Base-by-base conservation (phyloP, 2,797 vertebrate species). In the Naso thynnoides region DNA sequence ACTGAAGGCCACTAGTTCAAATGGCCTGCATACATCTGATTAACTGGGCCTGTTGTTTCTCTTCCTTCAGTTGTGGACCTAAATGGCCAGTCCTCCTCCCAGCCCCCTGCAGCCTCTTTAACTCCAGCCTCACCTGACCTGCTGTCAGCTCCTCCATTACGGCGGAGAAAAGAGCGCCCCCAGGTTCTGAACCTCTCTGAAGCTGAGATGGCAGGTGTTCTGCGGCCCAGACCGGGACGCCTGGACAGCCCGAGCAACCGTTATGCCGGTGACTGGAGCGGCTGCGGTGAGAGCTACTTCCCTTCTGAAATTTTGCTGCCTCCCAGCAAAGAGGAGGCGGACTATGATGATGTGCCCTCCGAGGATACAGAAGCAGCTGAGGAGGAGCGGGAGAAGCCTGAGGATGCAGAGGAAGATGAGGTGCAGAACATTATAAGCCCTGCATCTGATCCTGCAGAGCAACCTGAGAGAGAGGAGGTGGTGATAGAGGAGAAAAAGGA, bases 191-290 rank as follows among this genome's bases (percentile, higher is more conserved):
- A 98, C 81, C 91, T 99, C 77, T 95, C 88, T 0, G 41, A 94
- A 6, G 62, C 88, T 0, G 95, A 96, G 66, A 89, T 96, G 69
- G 92, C 86, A 0, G 95, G 96, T 0, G 94, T 98, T 19, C 93
- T 98, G 63, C 94, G 98, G 52, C 95, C 96, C 5, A 93, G 94
- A 64, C 94, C 94, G 0, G 95, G 95, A 0, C 95, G 96, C 1
- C 84, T 99, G 24, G 97, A 99, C 90, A 99, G 98, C 84, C 97
- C 98, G 0, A 99, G 98, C 90, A 99, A 99, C 92, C 97, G 98
- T 66, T 99, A 99, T 0, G 98, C 98, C 0, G 98, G 98, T 18
- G 98, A 99, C 93, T 99, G 98, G 98, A 99, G 97, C 60, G 72
- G 95, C 48, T 98, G 97, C 16, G 95, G 96, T 14, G 96, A 97